phyloP scores from a whole-genome alignment of 2,888 invertebrate genomes.

The Pinctada fucata region DNA sequence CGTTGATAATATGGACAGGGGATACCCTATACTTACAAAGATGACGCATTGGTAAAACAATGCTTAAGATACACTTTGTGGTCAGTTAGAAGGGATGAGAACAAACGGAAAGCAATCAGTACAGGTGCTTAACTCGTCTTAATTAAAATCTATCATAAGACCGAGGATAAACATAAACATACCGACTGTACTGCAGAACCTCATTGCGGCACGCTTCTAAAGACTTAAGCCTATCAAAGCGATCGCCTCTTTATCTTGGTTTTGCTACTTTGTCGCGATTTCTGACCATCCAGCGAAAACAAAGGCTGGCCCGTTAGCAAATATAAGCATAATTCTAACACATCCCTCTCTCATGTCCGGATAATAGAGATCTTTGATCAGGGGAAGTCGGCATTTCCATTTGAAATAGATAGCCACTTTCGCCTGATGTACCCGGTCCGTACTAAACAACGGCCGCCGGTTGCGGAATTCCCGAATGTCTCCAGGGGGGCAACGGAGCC shows the following conservation, averaged over 20 bases:
- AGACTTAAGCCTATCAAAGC: constrained; percentile 34
- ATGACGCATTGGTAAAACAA: too few species aligned
- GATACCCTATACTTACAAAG: too few species aligned
- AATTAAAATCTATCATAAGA: constrained; percentile 17
- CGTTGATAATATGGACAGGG: too few species aligned
- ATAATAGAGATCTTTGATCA: constrained; percentile 42
- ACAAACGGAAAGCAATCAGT: neutral
- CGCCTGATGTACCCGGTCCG: constrained; percentile 18
- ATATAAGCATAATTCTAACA: constrained; percentile 33
- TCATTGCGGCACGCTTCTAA: constrained; percentile 38
- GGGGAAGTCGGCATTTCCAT: constrained; percentile 34
- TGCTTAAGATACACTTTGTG: too few species aligned
- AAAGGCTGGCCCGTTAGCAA: constrained; percentile 34
- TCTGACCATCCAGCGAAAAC: constrained; percentile 39
- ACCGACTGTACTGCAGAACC: neutral
- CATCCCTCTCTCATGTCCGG: constrained; percentile 30
- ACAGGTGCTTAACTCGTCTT: neutral
- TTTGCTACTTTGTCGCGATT: constrained; percentile 32
- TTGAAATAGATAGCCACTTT: constrained; percentile 45
- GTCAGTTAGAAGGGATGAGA: neutral
- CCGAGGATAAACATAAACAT: constrained; percentile 16
- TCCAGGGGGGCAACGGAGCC: constrained; percentile 35
- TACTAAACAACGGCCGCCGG: constrained; percentile 7
- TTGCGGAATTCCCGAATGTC: constrained; percentile 37
- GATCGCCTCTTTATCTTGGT: constrained; percentile 32